These are phyloP conservation scores for Thalassarche chlororhynchos DNA, from an alignment of 2,113 vertebrate species.

Conservation along the genomic window DNA sequence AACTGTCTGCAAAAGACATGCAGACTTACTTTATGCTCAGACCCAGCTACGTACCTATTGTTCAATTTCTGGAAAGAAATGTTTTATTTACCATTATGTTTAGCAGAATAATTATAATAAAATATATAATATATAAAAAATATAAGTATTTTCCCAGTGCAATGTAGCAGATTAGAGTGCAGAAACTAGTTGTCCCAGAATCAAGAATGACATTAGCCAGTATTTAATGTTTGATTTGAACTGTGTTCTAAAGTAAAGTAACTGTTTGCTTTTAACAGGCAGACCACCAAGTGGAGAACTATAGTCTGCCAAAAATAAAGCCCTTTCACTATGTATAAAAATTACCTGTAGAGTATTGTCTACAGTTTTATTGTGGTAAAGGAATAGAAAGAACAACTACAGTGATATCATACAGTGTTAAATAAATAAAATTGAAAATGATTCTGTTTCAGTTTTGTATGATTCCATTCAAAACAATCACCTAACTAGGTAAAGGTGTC, in stretches of 20 bases:
- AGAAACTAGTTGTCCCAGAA: not conserved
- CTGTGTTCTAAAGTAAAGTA: not conserved
- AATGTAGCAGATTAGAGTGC: not conserved
- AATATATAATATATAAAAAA: not conserved
- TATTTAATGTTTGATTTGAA: not conserved
- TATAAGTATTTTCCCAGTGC: not conserved
- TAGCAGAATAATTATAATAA: not conserved
- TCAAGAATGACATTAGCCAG: not conserved
- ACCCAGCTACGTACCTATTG: not conserved
- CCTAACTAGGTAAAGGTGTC: constrained; percentile 5
- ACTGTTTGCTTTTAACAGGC: constrained; percentile 16
- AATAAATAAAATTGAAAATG: constrained; percentile 63
- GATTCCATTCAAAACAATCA: constrained; percentile 1
- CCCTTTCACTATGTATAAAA: constrained; percentile 43
- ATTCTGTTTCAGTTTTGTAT: constrained; percentile 60
- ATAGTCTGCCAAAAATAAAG: constrained; percentile 60
- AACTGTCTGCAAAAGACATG: not conserved
- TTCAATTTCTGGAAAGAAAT: not conserved
- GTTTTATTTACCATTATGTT: not conserved
- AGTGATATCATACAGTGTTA: constrained; percentile 40
- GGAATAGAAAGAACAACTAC: constrained; percentile 14
- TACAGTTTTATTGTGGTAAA: constrained; percentile 58
- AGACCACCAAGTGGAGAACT: not conserved
- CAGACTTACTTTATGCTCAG: not conserved
- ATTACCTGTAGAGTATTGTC: constrained; percentile 54